Conservation (phyloP, 2,797 vertebrate species). For the Steatocranus sp. region DNA sequence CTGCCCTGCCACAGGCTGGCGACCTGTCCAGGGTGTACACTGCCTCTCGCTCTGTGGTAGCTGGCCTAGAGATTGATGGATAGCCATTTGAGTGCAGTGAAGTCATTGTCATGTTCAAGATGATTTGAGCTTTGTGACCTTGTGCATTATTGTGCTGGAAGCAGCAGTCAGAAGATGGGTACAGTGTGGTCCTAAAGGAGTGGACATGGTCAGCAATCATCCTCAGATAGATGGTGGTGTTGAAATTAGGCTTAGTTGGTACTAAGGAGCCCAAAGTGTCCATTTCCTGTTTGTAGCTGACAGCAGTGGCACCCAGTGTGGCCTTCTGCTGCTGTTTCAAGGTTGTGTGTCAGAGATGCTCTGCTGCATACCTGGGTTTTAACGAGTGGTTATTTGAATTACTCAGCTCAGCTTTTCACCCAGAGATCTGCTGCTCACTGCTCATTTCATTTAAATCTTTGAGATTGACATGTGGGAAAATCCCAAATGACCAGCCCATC, state of each 20-base stretch:
- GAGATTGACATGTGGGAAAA: not conserved
- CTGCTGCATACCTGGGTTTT: not conserved
- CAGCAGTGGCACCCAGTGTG: not conserved
- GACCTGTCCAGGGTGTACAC: not conserved
- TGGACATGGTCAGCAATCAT: not conserved
- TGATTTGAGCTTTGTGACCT: not conserved
- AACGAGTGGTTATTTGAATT: not conserved
- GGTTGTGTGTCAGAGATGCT: not conserved
- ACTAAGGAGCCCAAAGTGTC: not conserved
- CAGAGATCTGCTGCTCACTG: not conserved
- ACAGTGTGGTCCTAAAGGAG: accelerated
- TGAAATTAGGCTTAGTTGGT: not conserved
- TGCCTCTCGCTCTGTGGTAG: not conserved
- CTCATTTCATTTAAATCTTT: too few species aligned
- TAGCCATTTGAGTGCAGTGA: not conserved
- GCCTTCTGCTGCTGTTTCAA: not conserved
- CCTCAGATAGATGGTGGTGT: not conserved
- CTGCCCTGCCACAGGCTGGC: not conserved
- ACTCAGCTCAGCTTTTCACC: not conserved
- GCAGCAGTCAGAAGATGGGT: not conserved
- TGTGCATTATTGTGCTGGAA: accelerated
- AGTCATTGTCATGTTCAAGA: not conserved
- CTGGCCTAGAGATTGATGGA: not conserved
- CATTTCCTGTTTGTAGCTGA: not conserved
- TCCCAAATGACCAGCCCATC: not conserved